phyloP scores from a whole-genome alignment of 1,140 invertebrate species.

The Neodiprion lecontei region DNA sequence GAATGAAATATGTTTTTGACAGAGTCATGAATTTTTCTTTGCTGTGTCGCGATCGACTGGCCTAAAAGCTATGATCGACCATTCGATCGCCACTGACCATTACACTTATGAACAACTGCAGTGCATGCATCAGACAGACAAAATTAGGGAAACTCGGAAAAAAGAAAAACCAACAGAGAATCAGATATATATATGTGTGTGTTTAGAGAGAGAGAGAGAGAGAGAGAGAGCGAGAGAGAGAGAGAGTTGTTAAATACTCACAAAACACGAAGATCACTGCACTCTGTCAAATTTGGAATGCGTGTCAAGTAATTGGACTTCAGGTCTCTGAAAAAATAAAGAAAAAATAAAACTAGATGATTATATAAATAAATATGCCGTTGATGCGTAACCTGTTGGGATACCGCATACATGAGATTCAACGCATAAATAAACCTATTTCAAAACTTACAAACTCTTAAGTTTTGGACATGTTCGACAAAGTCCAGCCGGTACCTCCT shows the following conservation, averaged over 20 bases:
- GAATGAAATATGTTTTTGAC: neutral
- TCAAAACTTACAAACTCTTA: conserved; percentile 81
- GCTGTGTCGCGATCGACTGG: too few species aligned
- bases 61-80: too few species aligned
- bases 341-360: neutral
- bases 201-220: neutral
- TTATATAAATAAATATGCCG: conserved; percentile 5
- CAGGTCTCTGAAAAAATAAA: conserved; percentile 73
- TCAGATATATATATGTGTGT: too few species aligned
- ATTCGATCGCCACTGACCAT: too few species aligned
- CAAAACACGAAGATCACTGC: conserved; percentile 82
- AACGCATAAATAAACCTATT: neutral
- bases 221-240: neutral
- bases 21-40: neutral
- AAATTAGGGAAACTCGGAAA: neutral
- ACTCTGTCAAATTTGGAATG: conserved; percentile 76
- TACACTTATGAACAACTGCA: too few species aligned
- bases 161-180: neutral
- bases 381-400: neutral
- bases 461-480: conserved; percentile 80
- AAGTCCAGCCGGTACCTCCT: conserved; percentile 74
- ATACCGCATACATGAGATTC: neutral
- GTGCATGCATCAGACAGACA: too few species aligned
- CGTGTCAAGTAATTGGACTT: conserved; percentile 79
- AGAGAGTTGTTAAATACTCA: conserved; percentile 70